Base-by-base conservation (phyloP, 1,140 invertebrate species). In the Achroia grisella region DNA sequence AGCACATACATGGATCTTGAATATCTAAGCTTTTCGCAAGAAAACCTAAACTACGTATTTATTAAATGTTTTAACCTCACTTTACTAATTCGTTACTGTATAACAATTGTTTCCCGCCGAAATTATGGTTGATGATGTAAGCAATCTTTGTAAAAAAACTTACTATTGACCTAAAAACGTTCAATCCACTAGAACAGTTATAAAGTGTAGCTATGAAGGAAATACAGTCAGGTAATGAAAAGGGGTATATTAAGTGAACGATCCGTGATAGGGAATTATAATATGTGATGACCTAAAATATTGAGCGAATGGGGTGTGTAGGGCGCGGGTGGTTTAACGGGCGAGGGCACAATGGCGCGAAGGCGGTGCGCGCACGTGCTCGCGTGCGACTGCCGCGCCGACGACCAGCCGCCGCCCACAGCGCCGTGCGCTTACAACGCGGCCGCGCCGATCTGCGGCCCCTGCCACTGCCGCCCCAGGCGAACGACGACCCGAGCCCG, bases 301-400 rank as follows among this genome's bases (percentile, higher is more conserved):
- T 74, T 69, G 65, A 73, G 61, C 71, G 56, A 59, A 42, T 44
- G 47, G 63, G 59, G 50, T 48, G 43, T 35, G 43, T 23, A 61
- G 63, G 74, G 71, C 73, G 56, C 66, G 65, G 63, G 66, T 59
- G 39, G 44, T 36, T 46, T 45, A 52, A 50, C 46, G 37, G 52
- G 45, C 31, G 31, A 54, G 53, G 55, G 59, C 65, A 10, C 32
- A 10, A 11, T 8, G 65, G 72, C 68, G 71, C 71, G 66, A 67
- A 52, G 71, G 63, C 64, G 71, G 59, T 70, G 54, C 75, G 74
- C 75, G 81, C 77, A 79, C 70, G 72, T 76, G 71, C 62, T 66
- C 67, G 78, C 75, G 80, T 67, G 73, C 78, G 80, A 74, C 80
- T 84, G 68, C 74, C 74, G 71, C 64, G 62, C 52, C 58, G 36